Conservation (phyloP, 2,113 vertebrate genomes). For the Leiothrix lutea region DNA sequence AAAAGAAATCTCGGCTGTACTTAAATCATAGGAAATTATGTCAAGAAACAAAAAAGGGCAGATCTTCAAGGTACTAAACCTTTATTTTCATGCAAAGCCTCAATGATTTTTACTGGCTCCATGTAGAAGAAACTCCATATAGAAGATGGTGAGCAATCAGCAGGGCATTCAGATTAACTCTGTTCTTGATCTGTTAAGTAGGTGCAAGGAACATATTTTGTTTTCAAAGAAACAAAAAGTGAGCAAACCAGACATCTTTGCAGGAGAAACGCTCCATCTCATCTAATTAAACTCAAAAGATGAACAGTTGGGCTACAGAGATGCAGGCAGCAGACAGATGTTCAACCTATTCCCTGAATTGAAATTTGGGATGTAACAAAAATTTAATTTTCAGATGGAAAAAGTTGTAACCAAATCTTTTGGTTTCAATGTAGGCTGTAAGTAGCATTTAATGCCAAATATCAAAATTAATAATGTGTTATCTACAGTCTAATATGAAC, state of each 20-base stretch:
- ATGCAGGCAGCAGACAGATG: not conserved
- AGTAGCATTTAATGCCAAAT: not conserved
- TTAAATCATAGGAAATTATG: not conserved
- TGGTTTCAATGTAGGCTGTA: not conserved
- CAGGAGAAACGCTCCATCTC: not conserved
- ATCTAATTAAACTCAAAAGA: not conserved
- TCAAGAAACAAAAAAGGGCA: not conserved
- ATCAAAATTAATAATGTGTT: not conserved
- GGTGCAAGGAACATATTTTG: not conserved
- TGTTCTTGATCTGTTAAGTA: not conserved
- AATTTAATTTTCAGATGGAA: not conserved
- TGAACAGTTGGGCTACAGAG: not conserved
- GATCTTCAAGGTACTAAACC: not conserved
- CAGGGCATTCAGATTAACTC: not conserved
- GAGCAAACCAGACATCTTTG: not conserved
- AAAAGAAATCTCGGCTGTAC: not conserved
- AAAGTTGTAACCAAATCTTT: not conserved
- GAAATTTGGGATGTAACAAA: not conserved
- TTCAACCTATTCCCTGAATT: not conserved
- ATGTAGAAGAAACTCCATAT: not conserved
- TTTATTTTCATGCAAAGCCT: not conserved
- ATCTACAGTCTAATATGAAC: not conserved
- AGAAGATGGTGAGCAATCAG: not conserved
- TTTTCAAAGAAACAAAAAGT: not conserved
- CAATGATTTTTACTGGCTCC: not conserved